Conservation (phyloP, 2,113 vertebrate species). For the Theropithecus gelada region DNA sequence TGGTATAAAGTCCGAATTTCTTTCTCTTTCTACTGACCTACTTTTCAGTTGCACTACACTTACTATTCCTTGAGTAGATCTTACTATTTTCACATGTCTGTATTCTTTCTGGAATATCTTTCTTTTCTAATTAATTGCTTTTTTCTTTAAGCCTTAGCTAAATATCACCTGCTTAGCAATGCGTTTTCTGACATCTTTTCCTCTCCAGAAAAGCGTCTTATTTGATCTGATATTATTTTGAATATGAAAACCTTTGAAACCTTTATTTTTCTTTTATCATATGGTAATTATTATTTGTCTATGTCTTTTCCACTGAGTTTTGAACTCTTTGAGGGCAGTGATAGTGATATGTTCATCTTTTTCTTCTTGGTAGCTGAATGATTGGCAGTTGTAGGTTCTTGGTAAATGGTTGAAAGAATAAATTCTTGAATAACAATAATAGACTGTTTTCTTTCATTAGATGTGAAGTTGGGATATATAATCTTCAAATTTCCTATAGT, state of each 20-base stretch:
- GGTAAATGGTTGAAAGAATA: not conserved
- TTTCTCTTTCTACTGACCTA: not conserved
- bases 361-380: not conserved
- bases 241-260: not conserved
- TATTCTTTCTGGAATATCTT: not conserved
- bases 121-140: slow-evolving; percentile 2
- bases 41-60: not conserved
- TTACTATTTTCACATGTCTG: not conserved
- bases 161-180: not conserved
- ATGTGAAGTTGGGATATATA: not conserved
- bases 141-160: not conserved
- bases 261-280: not conserved
- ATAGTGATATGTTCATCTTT: not conserved
- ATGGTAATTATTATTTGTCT: not conserved
- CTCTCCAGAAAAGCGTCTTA: not conserved
- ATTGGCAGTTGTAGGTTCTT: not conserved
- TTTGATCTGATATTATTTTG: not conserved
- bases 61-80: not conserved
- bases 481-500: not conserved
- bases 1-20: not conserved
- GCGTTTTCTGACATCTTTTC: not conserved
- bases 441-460: not conserved
- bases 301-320: not conserved
- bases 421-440: slow-evolving; percentile 1
- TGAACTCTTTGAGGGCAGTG: not conserved